Base-by-base conservation (phyloP, 1,140 invertebrate genomes). In the Liolophura sinensis region DNA sequence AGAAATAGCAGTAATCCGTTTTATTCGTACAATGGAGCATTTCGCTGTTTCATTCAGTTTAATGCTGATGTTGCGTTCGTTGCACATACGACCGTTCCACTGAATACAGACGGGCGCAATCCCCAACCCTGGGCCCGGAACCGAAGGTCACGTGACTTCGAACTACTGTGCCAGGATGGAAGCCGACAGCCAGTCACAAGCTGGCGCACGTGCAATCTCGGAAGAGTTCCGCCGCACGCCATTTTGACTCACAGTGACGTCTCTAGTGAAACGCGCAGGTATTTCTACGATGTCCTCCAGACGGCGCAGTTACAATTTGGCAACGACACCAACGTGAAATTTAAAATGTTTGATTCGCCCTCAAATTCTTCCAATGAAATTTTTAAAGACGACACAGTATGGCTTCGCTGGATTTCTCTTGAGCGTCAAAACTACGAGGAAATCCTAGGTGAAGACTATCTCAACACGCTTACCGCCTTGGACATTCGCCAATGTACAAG, bases 91-190 rank as follows among this genome's bases (percentile, higher is more conserved):
- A 94, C 95, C 0, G 92, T 96, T 0, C 88, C 88, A 22, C 94
- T 96, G 78, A 95, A 93, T 75, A 92, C 92, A 0, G 93, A 93
- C 68, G 94, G 95, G 0, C 91, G 94, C 67, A 89, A 94, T 25
- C 87, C 87, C 59, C 93, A 95, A 78, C 92, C 73, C 31, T 98
- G 95, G 95, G 93, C 95, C 0, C 84, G 95, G 25, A 94, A 96
- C 78, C 89, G 93, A 20, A 87, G 96, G 24, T 55, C 58, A 5
- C 91, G 93, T 71, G 95, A 97, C 79, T 95, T 94, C 81, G 92
- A 97, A 81, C 85, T 98, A 0, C 84, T 97, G 0, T 98, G 96
- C 81, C 90, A 92, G 0, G 94, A 97, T 84, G 95, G 94, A 1
- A 87, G 85, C 0, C 88, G 90, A 16, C 75, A 79, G n/a, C 87